A percentile compares a stretch with the other conserved stretches of the same genome.
Evolutionary conservation across 2,888 invertebrate species (phyloP).

Genomic region (Sesia bembeciformis): DNA sequence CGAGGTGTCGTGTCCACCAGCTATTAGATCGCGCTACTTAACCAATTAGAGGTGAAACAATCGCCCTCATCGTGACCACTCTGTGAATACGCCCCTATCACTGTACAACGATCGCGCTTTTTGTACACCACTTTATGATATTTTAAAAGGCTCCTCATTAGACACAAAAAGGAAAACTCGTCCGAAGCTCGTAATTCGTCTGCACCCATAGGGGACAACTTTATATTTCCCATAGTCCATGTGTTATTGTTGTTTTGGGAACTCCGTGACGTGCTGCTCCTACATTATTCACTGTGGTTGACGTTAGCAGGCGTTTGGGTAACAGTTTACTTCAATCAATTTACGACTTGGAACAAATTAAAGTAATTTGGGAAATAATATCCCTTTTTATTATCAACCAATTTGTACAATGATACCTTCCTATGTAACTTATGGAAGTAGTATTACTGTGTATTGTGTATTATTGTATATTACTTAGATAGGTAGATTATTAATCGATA

Average conservation of each 20-base stretch:
- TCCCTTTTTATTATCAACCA: constrained; percentile 21
- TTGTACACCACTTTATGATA: constrained; percentile 62
- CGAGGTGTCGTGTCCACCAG: constrained; percentile 46
- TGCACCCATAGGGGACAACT: constrained; percentile 64
- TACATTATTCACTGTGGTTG: constrained; percentile 47
- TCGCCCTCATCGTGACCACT: constrained; percentile 54
- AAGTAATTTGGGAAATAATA: constrained; percentile 33
- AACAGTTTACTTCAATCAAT: constrained; percentile 44
- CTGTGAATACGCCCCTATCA: constrained; percentile 72
- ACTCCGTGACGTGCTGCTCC: constrained; percentile 42
- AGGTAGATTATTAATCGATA: too few relatives aligned
- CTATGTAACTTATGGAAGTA: not conserved
- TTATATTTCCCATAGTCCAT: constrained; percentile 44
- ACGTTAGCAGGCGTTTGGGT: constrained; percentile 31
- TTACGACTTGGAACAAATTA: constrained; percentile 33
- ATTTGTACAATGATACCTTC: not conserved
- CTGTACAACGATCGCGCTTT: constrained; percentile 41
- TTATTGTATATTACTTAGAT: too few relatives aligned
- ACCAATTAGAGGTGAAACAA: constrained; percentile 70
- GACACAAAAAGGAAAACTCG: constrained; percentile 47
- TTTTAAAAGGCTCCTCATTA: constrained; percentile 67
- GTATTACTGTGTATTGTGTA: too few relatives aligned
- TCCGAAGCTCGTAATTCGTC: constrained; percentile 28
- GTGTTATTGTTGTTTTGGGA: constrained; percentile 58
- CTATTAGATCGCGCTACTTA: constrained; percentile 67